Evolutionary conservation across 2,797 vertebrate species (phyloP).

Genomic region (Orientallactaga sibirica): DNA sequence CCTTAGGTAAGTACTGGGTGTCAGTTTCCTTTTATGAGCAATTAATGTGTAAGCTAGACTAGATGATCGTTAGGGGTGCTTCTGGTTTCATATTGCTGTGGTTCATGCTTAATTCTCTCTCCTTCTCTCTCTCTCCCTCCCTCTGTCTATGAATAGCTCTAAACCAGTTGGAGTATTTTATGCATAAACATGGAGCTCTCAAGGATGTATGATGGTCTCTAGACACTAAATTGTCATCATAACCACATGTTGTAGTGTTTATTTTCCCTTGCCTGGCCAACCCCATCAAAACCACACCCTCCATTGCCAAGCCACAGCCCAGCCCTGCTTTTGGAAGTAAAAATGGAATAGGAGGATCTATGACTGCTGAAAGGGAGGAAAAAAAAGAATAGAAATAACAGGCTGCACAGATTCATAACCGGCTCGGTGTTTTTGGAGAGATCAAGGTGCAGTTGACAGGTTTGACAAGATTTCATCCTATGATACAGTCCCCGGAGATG

Average conservation of each 20-base stretch:
- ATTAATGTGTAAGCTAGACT: neutral
- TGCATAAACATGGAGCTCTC: conserved; percentile 66
- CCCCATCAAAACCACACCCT: conserved; percentile 76
- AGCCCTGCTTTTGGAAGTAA: conserved; percentile 75
- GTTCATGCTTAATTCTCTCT: neutral
- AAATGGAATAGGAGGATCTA: conserved; percentile 59
- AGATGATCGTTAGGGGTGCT: neutral
- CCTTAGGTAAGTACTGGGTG: neutral
- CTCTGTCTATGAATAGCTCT: neutral
- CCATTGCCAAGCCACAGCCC: conserved; percentile 78
- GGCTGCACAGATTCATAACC: conserved; percentile 41
- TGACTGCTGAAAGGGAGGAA: conserved; percentile 3
- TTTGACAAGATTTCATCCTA: conserved; percentile 51
- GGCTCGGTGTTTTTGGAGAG: conserved; percentile 19
- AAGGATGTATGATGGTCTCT: conserved; percentile 59
- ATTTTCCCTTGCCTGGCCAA: conserved; percentile 69
- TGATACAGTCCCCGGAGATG: conserved; percentile 79
- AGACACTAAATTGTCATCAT: conserved; percentile 65
- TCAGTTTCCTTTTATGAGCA: conserved; percentile 9
- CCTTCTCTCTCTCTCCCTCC: neutral
- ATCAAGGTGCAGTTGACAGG: conserved; percentile 15
- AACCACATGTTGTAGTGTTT: conserved; percentile 71
- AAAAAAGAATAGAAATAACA: neutral
- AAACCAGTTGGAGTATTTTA: conserved; percentile 58
- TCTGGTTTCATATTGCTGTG: conserved; percentile 10